Evolutionary conservation across 2,888 invertebrate genomes (phyloP).

Genomic region (Volucella inflata): DNA sequence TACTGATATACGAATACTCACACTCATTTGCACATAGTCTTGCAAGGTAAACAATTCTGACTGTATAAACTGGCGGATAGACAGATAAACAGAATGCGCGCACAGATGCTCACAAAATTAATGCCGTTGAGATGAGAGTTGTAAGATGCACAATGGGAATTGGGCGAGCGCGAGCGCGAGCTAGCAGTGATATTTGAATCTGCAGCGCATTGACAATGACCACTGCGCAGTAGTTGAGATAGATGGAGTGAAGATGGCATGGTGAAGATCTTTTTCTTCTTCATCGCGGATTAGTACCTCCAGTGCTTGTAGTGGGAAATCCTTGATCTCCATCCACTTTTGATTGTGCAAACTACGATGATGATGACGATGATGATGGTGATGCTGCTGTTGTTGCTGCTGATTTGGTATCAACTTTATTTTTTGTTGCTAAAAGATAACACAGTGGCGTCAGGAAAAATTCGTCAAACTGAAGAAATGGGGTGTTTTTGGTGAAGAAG

Average conservation of each 20-base stretch:
- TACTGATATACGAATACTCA: not conserved
- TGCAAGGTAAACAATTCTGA: conserved; percentile 64
- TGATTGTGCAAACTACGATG: conserved; percentile 71
- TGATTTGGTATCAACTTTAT: conserved; percentile 60
- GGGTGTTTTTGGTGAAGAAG: not conserved
- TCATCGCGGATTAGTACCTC: not conserved
- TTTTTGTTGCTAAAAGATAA: not conserved
- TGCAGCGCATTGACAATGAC: conserved; percentile 69
- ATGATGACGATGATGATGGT: conserved; percentile 65
- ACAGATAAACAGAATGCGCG: conserved; percentile 66
- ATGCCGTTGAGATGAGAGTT: conserved; percentile 36
- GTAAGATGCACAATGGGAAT: conserved; percentile 25
- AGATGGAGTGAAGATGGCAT: conserved; percentile 66
- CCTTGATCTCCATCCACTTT: conserved; percentile 75
- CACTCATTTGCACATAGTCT: conserved; percentile 60
- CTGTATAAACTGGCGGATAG: conserved; percentile 63
- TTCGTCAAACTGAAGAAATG: not conserved
- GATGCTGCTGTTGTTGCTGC: conserved; percentile 52
- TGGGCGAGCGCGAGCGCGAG: not conserved
- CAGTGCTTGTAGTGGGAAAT: conserved; percentile 68
- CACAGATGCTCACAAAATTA: conserved; percentile 50
- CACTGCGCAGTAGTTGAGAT: conserved; percentile 56
- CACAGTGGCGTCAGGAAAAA: conserved; percentile 42
- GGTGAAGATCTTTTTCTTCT: conserved; percentile 7
- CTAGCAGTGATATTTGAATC: conserved; percentile 17